A percentile compares a stretch with the other conserved stretches of the same genome.
These are phyloP conservation scores for Lasioglossum malachurum DNA, from an alignment of 2,888 invertebrate species.

Conservation along the genomic window DNA sequence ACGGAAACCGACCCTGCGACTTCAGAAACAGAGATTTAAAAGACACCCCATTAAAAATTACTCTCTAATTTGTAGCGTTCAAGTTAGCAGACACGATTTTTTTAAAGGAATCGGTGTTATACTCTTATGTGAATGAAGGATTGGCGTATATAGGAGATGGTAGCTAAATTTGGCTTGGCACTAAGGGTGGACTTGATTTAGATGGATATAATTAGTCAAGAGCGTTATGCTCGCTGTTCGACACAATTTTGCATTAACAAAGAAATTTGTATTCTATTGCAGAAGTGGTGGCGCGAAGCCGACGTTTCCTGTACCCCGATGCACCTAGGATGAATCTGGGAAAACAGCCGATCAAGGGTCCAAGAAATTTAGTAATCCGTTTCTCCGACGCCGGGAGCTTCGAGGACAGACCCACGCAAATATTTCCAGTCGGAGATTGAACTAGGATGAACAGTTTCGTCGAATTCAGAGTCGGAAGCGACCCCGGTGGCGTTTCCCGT, in stretches of 20 bases:
- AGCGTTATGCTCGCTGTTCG: too few relatives aligned
- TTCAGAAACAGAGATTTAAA: neutral
- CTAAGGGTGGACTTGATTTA: too few relatives aligned
- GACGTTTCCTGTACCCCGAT: neutral
- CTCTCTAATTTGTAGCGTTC: neutral
- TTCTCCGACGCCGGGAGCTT: neutral
- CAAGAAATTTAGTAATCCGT: neutral
- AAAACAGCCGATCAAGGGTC: neutral
- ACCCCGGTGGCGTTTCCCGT: neutral
- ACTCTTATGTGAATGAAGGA: neutral
- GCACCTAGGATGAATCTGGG: too few relatives aligned
- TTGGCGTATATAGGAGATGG: too few relatives aligned
- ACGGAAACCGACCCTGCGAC: neutral
- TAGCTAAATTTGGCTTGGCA: too few relatives aligned
- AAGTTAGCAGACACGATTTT: neutral
- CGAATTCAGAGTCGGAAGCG: neutral
- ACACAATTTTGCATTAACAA: too few relatives aligned
- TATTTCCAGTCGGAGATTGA: neutral
- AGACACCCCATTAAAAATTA: neutral
- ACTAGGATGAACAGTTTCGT: neutral
- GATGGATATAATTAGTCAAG: too few relatives aligned
- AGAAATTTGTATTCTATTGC: too few relatives aligned
- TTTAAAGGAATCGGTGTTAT: neutral
- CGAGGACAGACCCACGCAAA: neutral
- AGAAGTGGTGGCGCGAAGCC: neutral